Percentiles rank a stretch among this genome's conserved stretches.
phyloP scores from a whole-genome alignment of 2,113 vertebrate genomes.

The Leptobrachium ailaonicum region DNA sequence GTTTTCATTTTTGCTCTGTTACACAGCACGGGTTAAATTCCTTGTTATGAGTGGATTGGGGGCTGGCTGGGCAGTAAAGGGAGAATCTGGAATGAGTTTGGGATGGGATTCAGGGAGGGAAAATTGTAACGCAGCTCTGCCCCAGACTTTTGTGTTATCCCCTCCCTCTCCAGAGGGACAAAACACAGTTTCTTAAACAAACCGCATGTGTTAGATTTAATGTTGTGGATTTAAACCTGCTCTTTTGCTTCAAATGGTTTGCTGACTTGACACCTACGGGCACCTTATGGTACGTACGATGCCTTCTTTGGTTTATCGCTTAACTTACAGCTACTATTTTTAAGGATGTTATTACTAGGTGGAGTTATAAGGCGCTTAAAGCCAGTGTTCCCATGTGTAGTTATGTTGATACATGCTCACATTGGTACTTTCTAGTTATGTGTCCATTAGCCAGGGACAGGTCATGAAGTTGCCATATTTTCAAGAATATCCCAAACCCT shows the following conservation, averaged over 20 bases:
- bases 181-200: conserved; percentile 22
- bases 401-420: too few relatives aligned
- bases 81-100: conserved; percentile 46
- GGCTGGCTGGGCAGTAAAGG: conserved; percentile 14
- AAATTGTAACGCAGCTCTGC: not conserved
- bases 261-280: not conserved
- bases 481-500: too few relatives aligned
- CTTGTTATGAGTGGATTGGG: conserved; percentile 7
- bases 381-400: too few relatives aligned
- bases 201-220: not conserved
- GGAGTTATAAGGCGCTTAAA: too few relatives aligned
- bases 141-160: conserved; percentile 7
- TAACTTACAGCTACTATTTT: too few relatives aligned
- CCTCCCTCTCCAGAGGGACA: conserved; percentile 41
- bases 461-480: too few relatives aligned
- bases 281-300: conserved; percentile 7
- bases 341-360: too few relatives aligned
- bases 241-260: not conserved
- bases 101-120: conserved; percentile 17
- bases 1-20: not conserved
- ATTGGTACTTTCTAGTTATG: too few relatives aligned
- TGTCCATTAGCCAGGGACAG: too few relatives aligned
- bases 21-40: conserved; percentile 19
- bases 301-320: not conserved
- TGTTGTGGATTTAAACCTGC: not conserved